Base-by-base conservation (phyloP, 2,113 vertebrate species). In the Ginglymostoma cirratum region DNA sequence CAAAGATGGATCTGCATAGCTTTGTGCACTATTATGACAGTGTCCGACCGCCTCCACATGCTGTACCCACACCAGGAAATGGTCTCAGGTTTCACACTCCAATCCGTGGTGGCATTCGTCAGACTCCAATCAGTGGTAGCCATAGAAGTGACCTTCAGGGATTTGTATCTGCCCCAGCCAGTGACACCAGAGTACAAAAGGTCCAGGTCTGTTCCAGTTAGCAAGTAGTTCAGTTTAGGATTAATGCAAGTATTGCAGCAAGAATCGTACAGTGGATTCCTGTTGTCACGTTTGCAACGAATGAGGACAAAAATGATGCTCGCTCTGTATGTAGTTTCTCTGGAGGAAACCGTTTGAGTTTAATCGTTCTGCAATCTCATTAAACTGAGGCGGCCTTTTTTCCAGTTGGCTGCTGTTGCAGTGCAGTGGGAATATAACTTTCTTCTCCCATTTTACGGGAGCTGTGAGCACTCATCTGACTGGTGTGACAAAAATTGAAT, bases 161-260 rank as follows among this genome's bases (percentile, higher is more conserved):
- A 96, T 95, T 95, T 95, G 24, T 95, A 95, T 95, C 94, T 95
- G 38, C 94, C 69, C 96, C 96, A 95, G 93, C 96, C 96, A 97
- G 21, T 97, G 96, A 97, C 96, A 96, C 96, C 96, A 97, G 96
- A 96, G 96, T 96, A 96, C 96, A 97, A 96, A 97, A 96, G 96
- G 96, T 96, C 96, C 96, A 97, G 97, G 96, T 97, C 97, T 97
- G 97, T 97, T 96, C 96, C 89, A 96, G 97, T 96, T 96, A 97
- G 96, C 55, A 96, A 96, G 96, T 76, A 97, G 96, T 94, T 90
- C 87, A 90, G 87, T 42, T 61, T 96, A 96, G 95, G 89, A 95
- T 61, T 96, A 55, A 96, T 5, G 34, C 96, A 52, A 94, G 96
- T 96, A 65, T 61, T 90, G 87, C 87, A 90, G 89, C 89, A 93